Evolutionary conservation across 2,113 vertebrate genomes (phyloP), one percentile per base, ranked within the genome.

Genomic region (Cranoglanis bouderius): DNA sequence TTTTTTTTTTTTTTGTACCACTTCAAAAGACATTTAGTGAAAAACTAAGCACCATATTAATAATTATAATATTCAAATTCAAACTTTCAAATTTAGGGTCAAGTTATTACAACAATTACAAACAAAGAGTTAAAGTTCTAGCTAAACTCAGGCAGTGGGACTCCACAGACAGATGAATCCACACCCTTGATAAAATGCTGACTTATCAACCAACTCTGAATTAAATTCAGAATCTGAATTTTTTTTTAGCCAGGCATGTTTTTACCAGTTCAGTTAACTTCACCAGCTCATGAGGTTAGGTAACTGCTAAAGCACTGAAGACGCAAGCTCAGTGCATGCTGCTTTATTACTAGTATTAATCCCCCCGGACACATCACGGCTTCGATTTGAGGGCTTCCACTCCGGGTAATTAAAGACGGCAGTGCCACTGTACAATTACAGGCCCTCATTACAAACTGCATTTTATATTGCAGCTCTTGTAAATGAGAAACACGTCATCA

Each of bases 401-500:
- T 51, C 18, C 12, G 24, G 46, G 18, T n/a, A 57, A 38, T 12
- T 19, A 10, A 35, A 38, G n/a, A 59, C 10, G 0, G 9, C 16
- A 65, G 35, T 10, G 1, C 57, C 53, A 35, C 38, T 46, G 49
- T 21, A 40, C 13, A 26, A 74, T 88, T 61, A 61, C 12, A 59
- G 38, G 5, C 1, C 21, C 67, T 84, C n/a, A 63, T 84, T 88
- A 61, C 67, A 84, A 74, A 49, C 29, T 46, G 46, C 35, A 74
- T 74, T 88, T 38, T 59, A 86, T 46, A 72, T 59, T 55, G 4
- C 49, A 53, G n/a, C 40, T 32, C 43, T 53, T 70, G 29, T 78
- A 78, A 63, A 86, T n/a, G 29, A 74, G 26, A 86, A 67, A 26
- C 32, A 81, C 19, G 43, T 65, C 74, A 80, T 87, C 3, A 3